A percentile compares a stretch with the other conserved stretches of the same genome.
These are phyloP conservation scores for Gorsachius magnificus DNA, from an alignment of 2,797 vertebrate species.

Conservation along the genomic window DNA sequence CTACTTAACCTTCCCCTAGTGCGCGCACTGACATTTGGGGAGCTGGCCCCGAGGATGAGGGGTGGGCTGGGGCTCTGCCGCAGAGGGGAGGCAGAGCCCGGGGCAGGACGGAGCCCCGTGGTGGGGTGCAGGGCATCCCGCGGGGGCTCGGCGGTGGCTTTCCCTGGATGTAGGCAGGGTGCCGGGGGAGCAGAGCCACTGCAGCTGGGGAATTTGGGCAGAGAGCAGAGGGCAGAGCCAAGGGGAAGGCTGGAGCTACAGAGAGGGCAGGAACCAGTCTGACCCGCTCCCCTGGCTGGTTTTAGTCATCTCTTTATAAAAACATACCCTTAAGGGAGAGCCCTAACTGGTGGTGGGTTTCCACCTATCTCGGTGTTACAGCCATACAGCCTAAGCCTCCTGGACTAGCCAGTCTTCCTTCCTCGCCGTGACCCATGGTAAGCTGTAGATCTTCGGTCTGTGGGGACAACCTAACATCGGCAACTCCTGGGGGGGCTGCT, in stretches of 20 bases:
- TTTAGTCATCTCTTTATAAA: neutral
- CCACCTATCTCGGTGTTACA: constrained; percentile 3
- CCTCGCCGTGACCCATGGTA: neutral
- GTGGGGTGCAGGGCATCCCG: fast-evolving
- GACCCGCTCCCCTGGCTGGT: neutral
- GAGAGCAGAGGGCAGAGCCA: neutral
- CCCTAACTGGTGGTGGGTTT: neutral
- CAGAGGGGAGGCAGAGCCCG: fast-evolving
- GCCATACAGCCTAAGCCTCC: neutral
- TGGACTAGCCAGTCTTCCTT: neutral
- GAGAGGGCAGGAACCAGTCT: neutral
- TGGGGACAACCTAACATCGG: neutral
- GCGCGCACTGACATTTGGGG: fast-evolving
- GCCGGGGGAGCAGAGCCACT: neutral
- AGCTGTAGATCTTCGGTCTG: neutral
- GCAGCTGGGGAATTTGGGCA: neutral
- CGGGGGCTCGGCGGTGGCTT: fast-evolving
- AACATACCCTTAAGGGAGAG: neutral
- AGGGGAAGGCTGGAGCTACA: neutral
- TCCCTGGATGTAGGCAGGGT: neutral
- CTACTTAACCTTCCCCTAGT: neutral
- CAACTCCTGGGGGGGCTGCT: neutral
- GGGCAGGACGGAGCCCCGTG: neutral
- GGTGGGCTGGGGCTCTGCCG: neutral
- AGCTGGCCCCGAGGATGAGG: neutral